These are phyloP conservation scores for Cataglyphis cursor DNA, from an alignment of 2,888 invertebrate genomes.

Conservation along the genomic window DNA sequence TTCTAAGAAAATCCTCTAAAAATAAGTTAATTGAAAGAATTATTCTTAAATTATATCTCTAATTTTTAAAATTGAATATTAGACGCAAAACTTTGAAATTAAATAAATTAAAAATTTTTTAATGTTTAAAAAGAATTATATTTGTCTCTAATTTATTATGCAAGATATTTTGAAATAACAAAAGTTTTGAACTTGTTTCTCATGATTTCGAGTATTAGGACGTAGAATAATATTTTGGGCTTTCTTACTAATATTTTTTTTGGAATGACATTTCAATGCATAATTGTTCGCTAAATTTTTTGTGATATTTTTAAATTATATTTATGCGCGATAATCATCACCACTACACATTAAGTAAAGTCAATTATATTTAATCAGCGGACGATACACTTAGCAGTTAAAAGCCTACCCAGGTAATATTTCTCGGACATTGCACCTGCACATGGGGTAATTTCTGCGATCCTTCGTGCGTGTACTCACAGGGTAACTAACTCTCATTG, in stretches of 20 bases:
- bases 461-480: slow-evolving; percentile 55
- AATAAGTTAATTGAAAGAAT: slow-evolving; percentile 21
- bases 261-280: slow-evolving; percentile 11
- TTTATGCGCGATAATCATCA: slow-evolving; percentile 1
- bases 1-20: slow-evolving; percentile 25
- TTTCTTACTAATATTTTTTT: background rate
- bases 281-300: background rate
- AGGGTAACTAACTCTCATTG: slow-evolving; percentile 60
- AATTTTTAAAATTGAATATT: slow-evolving; percentile 15
- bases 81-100: background rate
- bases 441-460: slow-evolving; percentile 57
- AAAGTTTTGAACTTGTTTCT: background rate
- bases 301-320: slow-evolving; percentile 22
- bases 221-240: background rate
- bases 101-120: slow-evolving; percentile 1
- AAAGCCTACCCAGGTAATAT: slow-evolving; percentile 41
- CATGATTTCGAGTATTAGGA: background rate
- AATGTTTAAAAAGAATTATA: background rate
- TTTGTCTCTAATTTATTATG: background rate
- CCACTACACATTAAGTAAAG: slow-evolving; percentile 42
- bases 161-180: background rate
- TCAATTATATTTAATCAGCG: slow-evolving; percentile 57
- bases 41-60: background rate
- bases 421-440: slow-evolving; percentile 44
- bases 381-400: slow-evolving; percentile 53